A percentile compares a stretch with the other conserved stretches of the same genome.
Conservation (phyloP, 2,113 vertebrate species). For the Tinamus guttatus region DNA sequence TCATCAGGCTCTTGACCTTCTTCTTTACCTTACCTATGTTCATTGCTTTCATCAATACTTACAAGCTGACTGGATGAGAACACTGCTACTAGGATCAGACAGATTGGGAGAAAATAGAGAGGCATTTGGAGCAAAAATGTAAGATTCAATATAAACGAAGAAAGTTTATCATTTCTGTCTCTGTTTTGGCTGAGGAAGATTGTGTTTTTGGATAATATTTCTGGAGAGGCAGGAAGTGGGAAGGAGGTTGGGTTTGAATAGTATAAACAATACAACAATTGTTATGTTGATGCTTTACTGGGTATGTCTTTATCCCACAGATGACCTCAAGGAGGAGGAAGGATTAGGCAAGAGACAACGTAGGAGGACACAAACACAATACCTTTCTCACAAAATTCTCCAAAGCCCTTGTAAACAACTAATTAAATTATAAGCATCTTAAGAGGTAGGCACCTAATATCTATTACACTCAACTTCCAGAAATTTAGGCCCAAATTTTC, state of each 20-base stretch:
- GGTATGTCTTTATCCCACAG: slow-evolving; percentile 29
- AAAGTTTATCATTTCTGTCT: background rate
- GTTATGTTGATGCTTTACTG: slow-evolving; percentile 37
- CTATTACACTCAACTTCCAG: background rate
- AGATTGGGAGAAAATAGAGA: background rate
- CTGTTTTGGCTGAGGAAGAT: background rate
- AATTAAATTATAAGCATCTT: background rate
- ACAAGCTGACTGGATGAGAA: background rate
- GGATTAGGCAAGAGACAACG: background rate
- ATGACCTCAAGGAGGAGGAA: slow-evolving; percentile 28
- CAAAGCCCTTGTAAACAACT: background rate
- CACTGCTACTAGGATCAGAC: background rate
- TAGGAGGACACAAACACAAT: background rate
- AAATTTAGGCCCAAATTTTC: background rate
- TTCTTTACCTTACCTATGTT: background rate
- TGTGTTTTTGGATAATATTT: background rate
- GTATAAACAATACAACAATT: slow-evolving; percentile 33
- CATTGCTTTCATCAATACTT: slow-evolving; percentile 7
- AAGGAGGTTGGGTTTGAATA: slow-evolving; percentile 2
- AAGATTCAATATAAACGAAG: background rate
- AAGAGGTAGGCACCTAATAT: background rate
- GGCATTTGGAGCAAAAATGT: background rate
- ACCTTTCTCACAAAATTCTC: slow-evolving; percentile 22
- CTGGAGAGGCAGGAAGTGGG: slow-evolving; percentile 8
- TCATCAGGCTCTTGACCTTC: background rate